Evolutionary conservation across 2,113 vertebrate genomes (phyloP).

Genomic region (Eira barbara): DNA sequence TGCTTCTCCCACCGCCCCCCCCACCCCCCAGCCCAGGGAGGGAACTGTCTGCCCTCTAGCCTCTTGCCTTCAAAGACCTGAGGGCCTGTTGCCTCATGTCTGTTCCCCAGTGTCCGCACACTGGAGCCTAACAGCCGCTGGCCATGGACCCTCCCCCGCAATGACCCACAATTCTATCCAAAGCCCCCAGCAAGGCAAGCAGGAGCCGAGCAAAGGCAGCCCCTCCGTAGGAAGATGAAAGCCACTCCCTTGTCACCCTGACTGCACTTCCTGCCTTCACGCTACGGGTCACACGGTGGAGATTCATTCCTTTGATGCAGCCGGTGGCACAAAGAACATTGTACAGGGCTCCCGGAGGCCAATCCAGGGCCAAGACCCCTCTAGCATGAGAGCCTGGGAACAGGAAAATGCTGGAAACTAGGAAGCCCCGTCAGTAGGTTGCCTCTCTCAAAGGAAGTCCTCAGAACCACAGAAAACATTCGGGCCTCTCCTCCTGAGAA

Average conservation of each 20-base stretch:
- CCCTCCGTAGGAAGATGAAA: slow-evolving; percentile 63
- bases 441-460: not conserved
- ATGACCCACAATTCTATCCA: not conserved
- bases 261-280: not conserved
- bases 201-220: not conserved
- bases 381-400: slow-evolving; percentile 23
- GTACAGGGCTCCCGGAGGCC: not conserved
- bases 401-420: not conserved
- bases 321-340: slow-evolving; percentile 41
- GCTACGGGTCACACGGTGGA: not conserved
- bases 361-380: slow-evolving; percentile 20
- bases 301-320: slow-evolving; percentile 57
- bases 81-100: not conserved
- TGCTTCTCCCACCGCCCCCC: not conserved
- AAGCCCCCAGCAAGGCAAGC: not conserved
- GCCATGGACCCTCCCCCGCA: not conserved
- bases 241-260: not conserved
- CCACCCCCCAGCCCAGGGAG: not conserved
- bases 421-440: not conserved
- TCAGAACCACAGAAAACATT: not conserved
- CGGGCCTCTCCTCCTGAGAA: not conserved
- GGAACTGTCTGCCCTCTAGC: not conserved
- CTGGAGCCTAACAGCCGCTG: not conserved
- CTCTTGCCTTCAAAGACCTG: not conserved
- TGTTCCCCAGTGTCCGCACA: too few species aligned